A percentile compares a stretch with the other conserved stretches of the same genome.
Conservation (phyloP, 2,797 vertebrate genomes). For the Tenualosa ilisha region DNA sequence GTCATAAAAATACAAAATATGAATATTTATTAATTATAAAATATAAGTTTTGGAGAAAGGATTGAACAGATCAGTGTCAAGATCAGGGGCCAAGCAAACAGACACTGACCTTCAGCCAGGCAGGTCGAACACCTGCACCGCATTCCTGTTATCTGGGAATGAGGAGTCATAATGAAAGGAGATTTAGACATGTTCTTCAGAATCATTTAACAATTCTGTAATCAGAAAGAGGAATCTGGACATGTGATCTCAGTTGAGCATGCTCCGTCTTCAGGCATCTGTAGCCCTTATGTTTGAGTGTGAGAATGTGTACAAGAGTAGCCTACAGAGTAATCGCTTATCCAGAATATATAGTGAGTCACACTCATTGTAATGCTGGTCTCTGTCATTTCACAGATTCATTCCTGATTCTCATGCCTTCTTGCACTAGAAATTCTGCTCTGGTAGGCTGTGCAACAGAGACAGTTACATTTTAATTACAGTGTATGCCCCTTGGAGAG, state of each 20-base stretch:
- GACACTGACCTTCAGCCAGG: not conserved
- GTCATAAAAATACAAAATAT: too few species aligned
- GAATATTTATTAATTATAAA: too few species aligned
- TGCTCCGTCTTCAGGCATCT: not conserved
- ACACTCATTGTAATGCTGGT: too few species aligned
- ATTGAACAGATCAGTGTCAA: too few species aligned
- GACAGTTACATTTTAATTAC: slow-evolving; percentile 29
- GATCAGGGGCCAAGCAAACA: not conserved
- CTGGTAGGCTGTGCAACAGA: not conserved
- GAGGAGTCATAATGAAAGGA: too few species aligned
- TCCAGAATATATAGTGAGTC: too few species aligned
- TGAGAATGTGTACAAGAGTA: too few species aligned
- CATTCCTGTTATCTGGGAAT: too few species aligned
- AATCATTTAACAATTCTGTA: too few species aligned
- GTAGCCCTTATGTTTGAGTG: too few species aligned
- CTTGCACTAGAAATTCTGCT: not conserved
- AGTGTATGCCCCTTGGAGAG: slow-evolving; percentile 1
- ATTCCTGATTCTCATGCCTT: not conserved
- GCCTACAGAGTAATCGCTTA: too few species aligned
- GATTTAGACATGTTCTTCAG: not conserved
- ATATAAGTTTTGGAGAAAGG: not conserved
- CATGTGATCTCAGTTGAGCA: not conserved
- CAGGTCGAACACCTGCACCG: not conserved
- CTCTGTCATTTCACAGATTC: not conserved
- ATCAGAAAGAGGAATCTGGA: too few species aligned